Conservation (phyloP, 2,888 invertebrate species). For the Fragum sueziense region DNA sequence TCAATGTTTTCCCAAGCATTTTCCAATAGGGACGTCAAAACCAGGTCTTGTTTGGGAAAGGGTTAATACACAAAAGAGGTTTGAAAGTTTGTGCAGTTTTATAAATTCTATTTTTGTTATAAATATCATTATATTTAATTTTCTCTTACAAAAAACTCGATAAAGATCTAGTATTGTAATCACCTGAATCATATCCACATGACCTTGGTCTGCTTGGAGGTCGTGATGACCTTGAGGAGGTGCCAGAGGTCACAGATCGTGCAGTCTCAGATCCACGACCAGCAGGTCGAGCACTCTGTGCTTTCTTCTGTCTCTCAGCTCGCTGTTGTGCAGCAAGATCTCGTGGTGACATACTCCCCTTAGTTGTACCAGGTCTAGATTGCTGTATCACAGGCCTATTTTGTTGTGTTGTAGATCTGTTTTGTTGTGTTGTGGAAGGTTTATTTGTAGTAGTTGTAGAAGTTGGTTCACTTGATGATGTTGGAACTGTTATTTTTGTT, state of each 20-base stretch:
- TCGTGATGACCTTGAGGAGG: conserved; percentile 41
- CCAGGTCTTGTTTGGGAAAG: no score
- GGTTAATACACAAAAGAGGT: no score
- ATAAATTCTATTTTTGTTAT: no score
- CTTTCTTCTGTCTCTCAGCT: conserved; percentile 11
- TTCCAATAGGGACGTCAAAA: no score
- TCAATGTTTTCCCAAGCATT: no score
- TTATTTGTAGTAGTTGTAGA: not conserved
- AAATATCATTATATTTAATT: no score
- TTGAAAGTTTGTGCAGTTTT: no score
- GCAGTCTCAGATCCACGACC: conserved; percentile 8
- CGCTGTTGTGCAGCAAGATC: conserved; percentile 12
- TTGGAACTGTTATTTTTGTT: not conserved
- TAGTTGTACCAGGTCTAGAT: conserved; percentile 1
- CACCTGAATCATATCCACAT: conserved; percentile 50
- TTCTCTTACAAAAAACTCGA: not conserved
- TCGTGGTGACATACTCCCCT: conserved; percentile 20
- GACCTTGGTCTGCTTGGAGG: conserved; percentile 46
- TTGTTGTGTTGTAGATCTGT: no score
- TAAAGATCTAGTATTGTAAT: not conserved
- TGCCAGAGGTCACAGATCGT: conserved; percentile 27
- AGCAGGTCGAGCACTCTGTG: conserved; percentile 32
- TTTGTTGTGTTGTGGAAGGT: not conserved
- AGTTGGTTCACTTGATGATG: not conserved
- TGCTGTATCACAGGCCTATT: no score